Percentiles rank a stretch among this genome's conserved stretches.
Conservation (phyloP, 2,888 invertebrate species). For the Apodemia duryi region DNA sequence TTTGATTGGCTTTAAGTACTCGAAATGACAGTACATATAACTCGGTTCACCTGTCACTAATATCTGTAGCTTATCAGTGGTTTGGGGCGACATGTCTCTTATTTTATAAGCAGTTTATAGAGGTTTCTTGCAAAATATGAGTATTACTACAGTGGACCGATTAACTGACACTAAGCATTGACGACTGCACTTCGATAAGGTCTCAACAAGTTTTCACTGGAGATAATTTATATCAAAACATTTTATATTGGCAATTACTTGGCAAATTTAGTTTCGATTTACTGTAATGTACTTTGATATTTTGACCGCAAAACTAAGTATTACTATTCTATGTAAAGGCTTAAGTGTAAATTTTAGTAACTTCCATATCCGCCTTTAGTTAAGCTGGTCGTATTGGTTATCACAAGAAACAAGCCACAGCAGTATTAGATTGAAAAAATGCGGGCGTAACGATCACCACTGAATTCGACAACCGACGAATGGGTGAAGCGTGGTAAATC, state of each 20-base stretch:
- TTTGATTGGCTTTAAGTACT: conserved; percentile 11
- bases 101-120: conserved; percentile 26
- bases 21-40: conserved; percentile 8
- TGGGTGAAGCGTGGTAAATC: no score
- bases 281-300: background rate
- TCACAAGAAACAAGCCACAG: no score
- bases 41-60: conserved; percentile 9
- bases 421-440: no score
- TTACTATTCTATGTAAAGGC: no score
- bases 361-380: no score
- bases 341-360: no score
- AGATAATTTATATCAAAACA: conserved; percentile 12
- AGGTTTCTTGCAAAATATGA: conserved; percentile 24
- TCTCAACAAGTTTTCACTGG: conserved; percentile 7
- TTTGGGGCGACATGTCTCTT: conserved; percentile 22
- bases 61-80: conserved; percentile 9
- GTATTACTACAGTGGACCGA: conserved; percentile 19
- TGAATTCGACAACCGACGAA: no score
- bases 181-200: conserved; percentile 7
- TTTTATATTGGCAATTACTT: background rate
- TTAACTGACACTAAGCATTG: conserved; percentile 12
- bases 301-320: background rate
- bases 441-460: no score
- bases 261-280: background rate
- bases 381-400: no score